A percentile compares a stretch with the other conserved stretches of the same genome.
Conservation (phyloP, 2,113 vertebrate genomes). For the Tachysurus fulvidraco region DNA sequence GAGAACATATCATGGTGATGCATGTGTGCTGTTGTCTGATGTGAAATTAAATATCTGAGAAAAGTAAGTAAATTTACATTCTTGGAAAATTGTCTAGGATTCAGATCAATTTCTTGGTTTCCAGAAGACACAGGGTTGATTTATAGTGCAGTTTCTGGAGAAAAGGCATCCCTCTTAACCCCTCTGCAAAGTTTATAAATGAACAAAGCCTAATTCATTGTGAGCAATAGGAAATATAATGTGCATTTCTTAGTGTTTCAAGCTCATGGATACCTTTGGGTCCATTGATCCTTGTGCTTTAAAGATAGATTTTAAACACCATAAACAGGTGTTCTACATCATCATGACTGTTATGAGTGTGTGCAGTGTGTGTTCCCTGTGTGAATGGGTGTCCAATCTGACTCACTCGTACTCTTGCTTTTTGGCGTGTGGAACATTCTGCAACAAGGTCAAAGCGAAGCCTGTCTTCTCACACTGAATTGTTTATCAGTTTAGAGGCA, state of each 20-base stretch:
- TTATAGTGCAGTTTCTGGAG: background rate
- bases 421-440: constrained; percentile 18
- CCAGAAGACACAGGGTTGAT: background rate
- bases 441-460: constrained; percentile 40
- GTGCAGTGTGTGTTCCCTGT: background rate
- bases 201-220: background rate
- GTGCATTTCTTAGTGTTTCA: background rate
- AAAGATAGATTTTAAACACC: background rate
- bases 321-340: constrained; percentile 3
- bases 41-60: background rate
- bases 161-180: background rate
- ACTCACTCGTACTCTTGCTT: constrained; percentile 18
- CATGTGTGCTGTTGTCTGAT: background rate
- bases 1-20: background rate
- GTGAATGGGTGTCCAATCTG: constrained; percentile 18
- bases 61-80: background rate
- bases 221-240: background rate
- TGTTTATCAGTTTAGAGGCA: constrained; percentile 40
- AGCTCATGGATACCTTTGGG: background rate
- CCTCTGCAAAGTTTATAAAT: background rate
- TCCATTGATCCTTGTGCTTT: background rate
- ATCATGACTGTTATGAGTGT: background rate
- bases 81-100: background rate
- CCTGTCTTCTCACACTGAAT: constrained; percentile 45
- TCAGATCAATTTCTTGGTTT: background rate